Base-by-base conservation (phyloP, 2,888 invertebrate genomes). In the Fragum whitleyi region DNA sequence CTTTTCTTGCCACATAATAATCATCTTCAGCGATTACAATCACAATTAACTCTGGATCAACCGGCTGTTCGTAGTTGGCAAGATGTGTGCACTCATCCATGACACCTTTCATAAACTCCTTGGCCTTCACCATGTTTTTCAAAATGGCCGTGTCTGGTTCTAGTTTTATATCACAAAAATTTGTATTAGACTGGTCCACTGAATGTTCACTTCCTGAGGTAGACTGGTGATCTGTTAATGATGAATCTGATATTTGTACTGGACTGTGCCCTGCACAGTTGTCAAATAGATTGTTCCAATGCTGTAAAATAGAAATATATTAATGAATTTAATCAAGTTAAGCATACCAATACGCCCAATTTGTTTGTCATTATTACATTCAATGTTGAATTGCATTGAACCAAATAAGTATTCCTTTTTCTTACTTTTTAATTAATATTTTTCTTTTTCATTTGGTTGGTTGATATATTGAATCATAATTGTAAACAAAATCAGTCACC, bases 81-180 rank as follows among this genome's bases (percentile, higher is more conserved):
- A 99, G 95, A 94, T 99, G 98, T 0, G 99, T 99, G 93, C 98
- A 99, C 94, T 99, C 98, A 92, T 99, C 99, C 99, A 99, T 99
- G 88, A 99, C 96, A 0, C 98, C 98, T 68, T 97, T 95, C 99
- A 99, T 99, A 92, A 99, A 70, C 5, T n/a, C 51, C 32, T 78
- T 73, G 7, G 73, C 53, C 53, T 69, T 69, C 32, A 53, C 69
- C n/a, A 32, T 6, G 42, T 51, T 29, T 39, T 42, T 65, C 39
- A 65, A 42, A 42, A 26, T n/a, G 6, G 42, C n/a, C 19, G 36
- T 19, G 23, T 39, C 14, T 26, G 65, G 36, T 42, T 65, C 65
- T 36, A 42, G 21, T 5, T 39, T 42, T 5, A 65, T 21, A 42
- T 59, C 42, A 72, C 42, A 59, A 19, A 28, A 16, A 61, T 23